A percentile compares a stretch with the other conserved stretches of the same genome.
These are phyloP conservation scores for Erebia ligea DNA, from an alignment of 2,888 invertebrate species.

Conservation along the genomic window DNA sequence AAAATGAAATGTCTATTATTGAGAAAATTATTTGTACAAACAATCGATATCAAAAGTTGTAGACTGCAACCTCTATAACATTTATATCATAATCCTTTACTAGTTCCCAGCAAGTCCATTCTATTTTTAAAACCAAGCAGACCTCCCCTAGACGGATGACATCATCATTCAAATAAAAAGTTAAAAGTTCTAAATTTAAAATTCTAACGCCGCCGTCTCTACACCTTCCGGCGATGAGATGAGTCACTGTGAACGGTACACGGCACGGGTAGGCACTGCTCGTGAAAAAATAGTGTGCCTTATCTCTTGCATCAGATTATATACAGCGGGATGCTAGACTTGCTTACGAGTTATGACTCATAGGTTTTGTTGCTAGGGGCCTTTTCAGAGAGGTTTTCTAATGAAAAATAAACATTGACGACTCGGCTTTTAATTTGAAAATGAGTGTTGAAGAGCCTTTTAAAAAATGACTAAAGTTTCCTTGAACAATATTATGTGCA, in stretches of 20 bases:
- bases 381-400: slow-evolving; percentile 24
- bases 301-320: slow-evolving; percentile 80
- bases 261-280: slow-evolving; percentile 68
- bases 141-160: slow-evolving; percentile 19
- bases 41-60: not conserved
- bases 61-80: not conserved
- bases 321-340: slow-evolving; percentile 57
- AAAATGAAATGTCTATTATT: too few relatives aligned
- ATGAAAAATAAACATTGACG: slow-evolving; percentile 24
- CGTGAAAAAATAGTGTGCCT: slow-evolving; percentile 68
- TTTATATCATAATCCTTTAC: not conserved
- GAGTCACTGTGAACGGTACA: slow-evolving; percentile 73
- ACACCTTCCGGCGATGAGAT: slow-evolving; percentile 55
- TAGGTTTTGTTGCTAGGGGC: slow-evolving; percentile 35
- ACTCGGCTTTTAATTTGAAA: slow-evolving; percentile 19
- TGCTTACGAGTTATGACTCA: slow-evolving; percentile 42
- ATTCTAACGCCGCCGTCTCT: slow-evolving; percentile 51
- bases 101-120: not conserved
- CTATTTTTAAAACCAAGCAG: slow-evolving; percentile 14
- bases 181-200: slow-evolving; percentile 30
- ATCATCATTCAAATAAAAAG: slow-evolving; percentile 24
- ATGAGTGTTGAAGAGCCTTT: slow-evolving; percentile 13
- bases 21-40: too few relatives aligned
- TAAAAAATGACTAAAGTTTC: not conserved
- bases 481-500: not conserved